Percentiles rank a stretch among this genome's conserved stretches.
These are phyloP conservation scores for Ichneumoninae sp. DNA, from an alignment of 2,888 invertebrate species.

Conservation along the genomic window DNA sequence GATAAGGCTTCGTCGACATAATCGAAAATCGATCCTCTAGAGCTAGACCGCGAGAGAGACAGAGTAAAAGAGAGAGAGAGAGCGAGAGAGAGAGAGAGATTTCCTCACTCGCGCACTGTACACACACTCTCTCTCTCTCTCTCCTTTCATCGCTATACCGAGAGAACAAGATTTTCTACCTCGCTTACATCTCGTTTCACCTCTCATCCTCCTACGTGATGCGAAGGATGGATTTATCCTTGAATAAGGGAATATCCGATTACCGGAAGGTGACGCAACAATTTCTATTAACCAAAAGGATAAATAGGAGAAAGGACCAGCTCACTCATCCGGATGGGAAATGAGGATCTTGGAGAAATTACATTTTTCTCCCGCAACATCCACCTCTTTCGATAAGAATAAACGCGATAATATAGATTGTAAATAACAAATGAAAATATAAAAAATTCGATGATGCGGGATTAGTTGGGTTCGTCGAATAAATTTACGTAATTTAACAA, in stretches of 20 bases:
- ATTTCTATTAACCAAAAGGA: constrained; percentile 62
- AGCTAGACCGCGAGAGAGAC: constrained; percentile 55
- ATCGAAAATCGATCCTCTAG: constrained; percentile 76
- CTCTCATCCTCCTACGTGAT: constrained; percentile 68
- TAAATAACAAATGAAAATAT: not conserved
- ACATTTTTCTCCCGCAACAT: not conserved
- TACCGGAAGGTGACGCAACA: constrained; percentile 69
- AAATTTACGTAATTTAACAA: not conserved
- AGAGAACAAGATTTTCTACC: constrained; percentile 49
- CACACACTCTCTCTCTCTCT: not conserved
- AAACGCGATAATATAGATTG: not conserved
- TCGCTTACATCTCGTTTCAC: constrained; percentile 41
- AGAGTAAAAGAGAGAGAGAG: no score
- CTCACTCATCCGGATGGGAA: not conserved
- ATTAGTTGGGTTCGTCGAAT: constrained; percentile 4
- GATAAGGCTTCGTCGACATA: constrained; percentile 73
- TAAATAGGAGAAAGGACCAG: constrained; percentile 22
- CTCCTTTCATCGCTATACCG: constrained; percentile 32
- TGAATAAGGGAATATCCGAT: constrained; percentile 72
- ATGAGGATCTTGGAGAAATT: not conserved
- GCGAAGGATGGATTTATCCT: constrained; percentile 72
- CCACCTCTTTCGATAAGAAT: no score
- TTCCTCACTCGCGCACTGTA: constrained; percentile 2
- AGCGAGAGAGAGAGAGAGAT: constrained; percentile 32
- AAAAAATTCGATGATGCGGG: not conserved